Evolutionary conservation across 2,797 vertebrate genomes (phyloP).

Genomic region (Semotilus atromaculatus): DNA sequence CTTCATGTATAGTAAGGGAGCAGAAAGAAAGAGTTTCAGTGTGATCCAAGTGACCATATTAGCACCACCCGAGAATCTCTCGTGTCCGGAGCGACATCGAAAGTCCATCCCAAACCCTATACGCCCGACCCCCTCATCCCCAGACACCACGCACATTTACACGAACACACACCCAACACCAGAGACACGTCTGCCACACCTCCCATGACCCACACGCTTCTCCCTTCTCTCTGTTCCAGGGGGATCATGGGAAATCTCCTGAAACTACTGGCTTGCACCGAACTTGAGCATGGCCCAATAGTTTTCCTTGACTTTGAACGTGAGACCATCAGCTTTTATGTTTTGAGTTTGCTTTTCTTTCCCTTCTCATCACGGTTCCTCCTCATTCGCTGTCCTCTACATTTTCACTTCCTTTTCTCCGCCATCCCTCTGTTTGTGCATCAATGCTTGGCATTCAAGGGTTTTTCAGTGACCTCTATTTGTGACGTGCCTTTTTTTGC

Average conservation of each 20-base stretch:
- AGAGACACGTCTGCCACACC: conserved; percentile 64
- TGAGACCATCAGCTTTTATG: conserved; percentile 86
- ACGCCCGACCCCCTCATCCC: conserved; percentile 60
- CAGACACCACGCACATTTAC: conserved; percentile 54
- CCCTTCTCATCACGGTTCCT: conserved; percentile 61
- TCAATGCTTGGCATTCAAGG: conserved; percentile 42
- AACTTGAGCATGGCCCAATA: conserved; percentile 97
- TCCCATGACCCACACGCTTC: conserved; percentile 80
- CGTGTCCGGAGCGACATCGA: conserved; percentile 4
- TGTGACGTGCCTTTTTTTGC: not conserved
- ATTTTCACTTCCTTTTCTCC: conserved; percentile 63
- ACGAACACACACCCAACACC: conserved; percentile 57
- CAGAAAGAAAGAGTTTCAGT: conserved; percentile 67
- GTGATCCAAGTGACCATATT: conserved; percentile 69
- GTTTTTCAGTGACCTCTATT: conserved; percentile 32
- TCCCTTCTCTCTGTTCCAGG: conserved; percentile 93
- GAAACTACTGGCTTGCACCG: conserved; percentile 95
- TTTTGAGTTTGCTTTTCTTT: conserved; percentile 71
- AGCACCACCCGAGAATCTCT: conserved; percentile 64
- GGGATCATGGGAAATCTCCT: conserved; percentile 96
- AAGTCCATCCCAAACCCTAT: conserved; percentile 63
- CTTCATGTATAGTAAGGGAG: conserved; percentile 26
- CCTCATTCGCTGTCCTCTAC: conserved; percentile 59
- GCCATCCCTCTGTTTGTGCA: conserved; percentile 51
- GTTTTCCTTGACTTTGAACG: conserved; percentile 99